Evolutionary conservation across 2,113 vertebrate genomes (phyloP), one percentile per base, ranked within the genome.

Genomic region (Hepsetus odoe): DNA sequence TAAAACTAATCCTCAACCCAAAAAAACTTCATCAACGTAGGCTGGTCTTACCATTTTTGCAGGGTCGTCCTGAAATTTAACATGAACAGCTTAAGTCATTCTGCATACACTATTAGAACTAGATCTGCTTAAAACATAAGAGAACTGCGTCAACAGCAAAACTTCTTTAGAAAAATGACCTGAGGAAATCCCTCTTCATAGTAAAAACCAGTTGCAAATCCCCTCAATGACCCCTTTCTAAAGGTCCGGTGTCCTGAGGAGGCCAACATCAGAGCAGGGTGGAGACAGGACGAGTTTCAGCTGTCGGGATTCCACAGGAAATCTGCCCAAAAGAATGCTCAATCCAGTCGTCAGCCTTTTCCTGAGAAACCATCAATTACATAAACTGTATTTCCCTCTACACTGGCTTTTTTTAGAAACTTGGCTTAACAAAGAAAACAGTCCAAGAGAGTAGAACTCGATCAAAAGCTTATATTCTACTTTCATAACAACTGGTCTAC

Each of bases 281-380:
- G 53, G 62, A 70, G 64, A 80, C 72, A 40, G 72, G 72, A 68
- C 38, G 7, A 69, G 65, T 46, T n/a, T 44, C 65, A 33, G 56
- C 58, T 20, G 51, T 59, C 42, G 28, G 58, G 30, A 80, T 80
- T 75, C 72, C 64, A 74, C 79, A 75, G 79, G 79, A 80, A 80
- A 75, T 69, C 55, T 61, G 53, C 72, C 72, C 61, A 61, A 62
- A 75, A 68, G 72, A 74, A 75, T 67, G 71, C 70, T 35, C 20
- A 5, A 13, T 53, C 61, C 62, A 35, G 35, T 80, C 62, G 8
- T 68, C 28, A 49, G 9, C 32, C 72, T 61, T 61, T 69, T 75
- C 64, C 53, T 59, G 55, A 74, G 64, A 28, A 80, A 69, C 64
- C 69, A 22, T 32, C 72, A 69, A 59, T 74, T 74, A 64, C 67